Conservation (phyloP, 2,113 vertebrate genomes). For the Silurus asotus region DNA sequence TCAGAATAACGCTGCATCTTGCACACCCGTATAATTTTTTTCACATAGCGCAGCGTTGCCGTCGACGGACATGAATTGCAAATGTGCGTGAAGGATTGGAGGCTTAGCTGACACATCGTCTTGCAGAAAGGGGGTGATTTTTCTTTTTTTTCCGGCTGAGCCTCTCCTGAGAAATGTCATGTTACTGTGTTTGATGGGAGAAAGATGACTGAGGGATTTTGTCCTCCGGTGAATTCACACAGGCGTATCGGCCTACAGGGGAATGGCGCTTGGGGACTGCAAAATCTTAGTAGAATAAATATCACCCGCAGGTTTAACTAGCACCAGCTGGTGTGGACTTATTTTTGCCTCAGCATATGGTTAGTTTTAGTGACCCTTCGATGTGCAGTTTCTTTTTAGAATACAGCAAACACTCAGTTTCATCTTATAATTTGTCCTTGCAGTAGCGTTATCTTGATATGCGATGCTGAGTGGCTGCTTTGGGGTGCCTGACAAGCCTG, state of each 20-base stretch:
- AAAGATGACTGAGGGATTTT: constrained; percentile 13
- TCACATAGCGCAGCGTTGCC: constrained; percentile 7
- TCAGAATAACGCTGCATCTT: constrained; percentile 34
- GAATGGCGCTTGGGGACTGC: constrained; percentile 2
- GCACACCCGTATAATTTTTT: constrained; percentile 22
- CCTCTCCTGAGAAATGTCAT: constrained; percentile 36
- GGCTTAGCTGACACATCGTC: constrained; percentile 28
- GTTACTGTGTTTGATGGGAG: constrained; percentile 48
- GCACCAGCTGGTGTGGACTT: constrained; percentile 4
- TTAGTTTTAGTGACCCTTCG: not conserved
- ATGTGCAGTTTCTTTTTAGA: not conserved
- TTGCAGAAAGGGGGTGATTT: constrained; percentile 33
- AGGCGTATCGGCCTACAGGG: not conserved
- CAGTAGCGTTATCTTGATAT: not conserved
- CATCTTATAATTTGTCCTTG: not conserved
- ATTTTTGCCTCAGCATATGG: not conserved
- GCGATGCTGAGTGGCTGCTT: not conserved
- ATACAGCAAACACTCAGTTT: not conserved
- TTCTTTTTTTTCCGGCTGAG: constrained; percentile 23
- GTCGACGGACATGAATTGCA: constrained; percentile 26
- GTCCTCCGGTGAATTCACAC: constrained; percentile 22
- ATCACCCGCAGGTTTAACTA: constrained; percentile 10
- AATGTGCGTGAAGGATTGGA: constrained; percentile 36
- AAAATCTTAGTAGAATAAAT: constrained; percentile 17
- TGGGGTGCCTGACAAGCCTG: not conserved